Percentiles rank a stretch among this genome's conserved stretches.
phyloP scores from a whole-genome alignment of 2,888 invertebrate species.

The Cantharis lateralis region DNA sequence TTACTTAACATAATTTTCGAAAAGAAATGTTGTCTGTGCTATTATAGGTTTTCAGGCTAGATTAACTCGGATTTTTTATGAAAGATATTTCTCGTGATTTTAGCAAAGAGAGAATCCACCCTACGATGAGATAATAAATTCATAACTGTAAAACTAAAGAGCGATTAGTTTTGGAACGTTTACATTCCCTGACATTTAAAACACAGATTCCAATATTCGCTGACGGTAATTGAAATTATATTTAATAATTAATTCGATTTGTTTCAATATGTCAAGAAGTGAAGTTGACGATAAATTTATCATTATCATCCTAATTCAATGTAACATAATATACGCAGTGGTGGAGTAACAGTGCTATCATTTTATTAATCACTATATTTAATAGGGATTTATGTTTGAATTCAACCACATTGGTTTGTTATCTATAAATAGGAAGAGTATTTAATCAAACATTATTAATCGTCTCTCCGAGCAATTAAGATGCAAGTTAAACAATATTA shows the following conservation, averaged over 20 bases:
- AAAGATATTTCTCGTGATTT: background rate
- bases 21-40: no score
- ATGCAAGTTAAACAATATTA: background rate
- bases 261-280: constrained; percentile 14
- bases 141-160: background rate
- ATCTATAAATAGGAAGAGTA: background rate
- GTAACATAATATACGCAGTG: constrained; percentile 8
- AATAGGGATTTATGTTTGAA: constrained; percentile 7
- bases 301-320: constrained; percentile 23
- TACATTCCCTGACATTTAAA: constrained; percentile 1
- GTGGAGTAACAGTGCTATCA: background rate
- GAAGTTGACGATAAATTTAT: constrained; percentile 21
- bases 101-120: background rate
- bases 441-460: constrained; percentile 3
- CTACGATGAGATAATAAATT: background rate
- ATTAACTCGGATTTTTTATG: no score
- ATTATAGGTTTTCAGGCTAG: no score
- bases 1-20: no score
- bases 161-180: background rate
- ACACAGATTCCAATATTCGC: constrained; percentile 24
- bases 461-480: background rate
- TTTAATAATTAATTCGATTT: constrained; percentile 31
- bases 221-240: constrained; percentile 24
- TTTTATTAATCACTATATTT: constrained; percentile 4
- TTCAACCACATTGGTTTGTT: background rate